Conservation (phyloP, 2,888 invertebrate species). For the Tholera decimalis region DNA sequence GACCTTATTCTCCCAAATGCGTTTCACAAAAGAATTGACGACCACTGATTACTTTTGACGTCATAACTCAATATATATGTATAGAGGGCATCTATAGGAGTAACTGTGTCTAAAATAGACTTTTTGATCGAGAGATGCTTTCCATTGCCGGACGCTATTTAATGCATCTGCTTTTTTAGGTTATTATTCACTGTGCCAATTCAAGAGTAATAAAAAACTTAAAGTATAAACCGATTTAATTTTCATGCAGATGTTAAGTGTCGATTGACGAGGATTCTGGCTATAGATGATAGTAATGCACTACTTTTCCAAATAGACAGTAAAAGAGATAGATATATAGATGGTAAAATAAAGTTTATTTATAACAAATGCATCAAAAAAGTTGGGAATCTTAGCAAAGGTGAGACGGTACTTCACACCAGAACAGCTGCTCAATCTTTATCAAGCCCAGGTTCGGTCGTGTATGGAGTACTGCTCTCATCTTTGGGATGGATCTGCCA, state of each 20-base stretch:
- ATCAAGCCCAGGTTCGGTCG: too few relatives aligned
- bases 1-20: conserved; percentile 48
- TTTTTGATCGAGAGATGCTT: conserved; percentile 34
- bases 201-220: conserved; percentile 8
- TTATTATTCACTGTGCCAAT: conserved; percentile 23
- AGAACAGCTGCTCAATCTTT: too few relatives aligned
- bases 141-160: conserved; percentile 46
- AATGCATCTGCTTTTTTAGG: conserved; percentile 29
- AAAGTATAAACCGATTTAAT: neutral
- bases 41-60: conserved; percentile 53
- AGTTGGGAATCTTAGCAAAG: too few relatives aligned
- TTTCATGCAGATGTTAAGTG: neutral
- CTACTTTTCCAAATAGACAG: neutral
- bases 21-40: conserved; percentile 42
- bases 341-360: too few relatives aligned
- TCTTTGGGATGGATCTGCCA: too few relatives aligned
- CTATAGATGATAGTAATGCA: neutral
- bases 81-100: conserved; percentile 9
- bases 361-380: too few relatives aligned
- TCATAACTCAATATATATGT: conserved; percentile 49
- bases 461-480: too few relatives aligned
- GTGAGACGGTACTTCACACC: too few relatives aligned
- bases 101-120: conserved; percentile 60
- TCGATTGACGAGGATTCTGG: neutral
- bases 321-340: too few relatives aligned